Conservation (phyloP, 2,888 invertebrate species). For the Congeria kusceri region DNA sequence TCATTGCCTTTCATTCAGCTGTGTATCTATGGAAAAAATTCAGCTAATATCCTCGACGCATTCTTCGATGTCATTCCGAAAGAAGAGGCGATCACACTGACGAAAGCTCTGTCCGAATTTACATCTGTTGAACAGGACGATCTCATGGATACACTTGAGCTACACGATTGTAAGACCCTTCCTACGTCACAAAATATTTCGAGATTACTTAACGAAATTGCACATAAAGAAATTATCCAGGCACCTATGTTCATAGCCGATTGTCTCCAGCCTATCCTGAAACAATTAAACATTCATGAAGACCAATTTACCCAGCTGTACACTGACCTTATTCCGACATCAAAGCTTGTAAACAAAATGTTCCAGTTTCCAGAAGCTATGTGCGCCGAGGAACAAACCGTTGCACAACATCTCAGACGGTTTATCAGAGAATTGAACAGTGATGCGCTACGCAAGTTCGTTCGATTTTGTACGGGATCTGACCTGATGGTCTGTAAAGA, state of each 20-base stretch:
- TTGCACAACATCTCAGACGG: constrained; percentile 28
- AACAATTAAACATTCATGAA: constrained; percentile 14
- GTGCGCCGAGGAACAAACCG: constrained; percentile 32
- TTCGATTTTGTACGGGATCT: too few species aligned
- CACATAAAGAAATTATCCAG: constrained; percentile 57
- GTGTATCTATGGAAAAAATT: constrained; percentile 32
- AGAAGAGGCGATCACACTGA: constrained; percentile 25
- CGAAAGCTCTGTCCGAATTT: constrained; percentile 31
- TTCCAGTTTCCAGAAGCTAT: constrained; percentile 40
- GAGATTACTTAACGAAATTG: constrained; percentile 40
- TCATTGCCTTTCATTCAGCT: constrained; percentile 39
- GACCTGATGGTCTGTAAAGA: too few species aligned
- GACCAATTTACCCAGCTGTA: constrained; percentile 28
- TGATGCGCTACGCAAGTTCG: constrained; percentile 27
- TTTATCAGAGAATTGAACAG: constrained; percentile 36
- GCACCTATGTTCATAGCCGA: constrained; percentile 49
- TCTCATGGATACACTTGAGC: constrained; percentile 39
- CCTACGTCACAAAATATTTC: constrained; percentile 43
- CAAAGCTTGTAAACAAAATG: constrained; percentile 24
- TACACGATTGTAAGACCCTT: constrained; percentile 36
- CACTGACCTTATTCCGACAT: constrained; percentile 29
- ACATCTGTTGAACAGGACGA: constrained; percentile 44
- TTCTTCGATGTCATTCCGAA: constrained; percentile 40
- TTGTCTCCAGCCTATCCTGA: constrained; percentile 38
- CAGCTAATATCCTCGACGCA: constrained; percentile 27